Conservation (phyloP, 1,140 invertebrate genomes). For the Meloidogyne chitwoodi region DNA sequence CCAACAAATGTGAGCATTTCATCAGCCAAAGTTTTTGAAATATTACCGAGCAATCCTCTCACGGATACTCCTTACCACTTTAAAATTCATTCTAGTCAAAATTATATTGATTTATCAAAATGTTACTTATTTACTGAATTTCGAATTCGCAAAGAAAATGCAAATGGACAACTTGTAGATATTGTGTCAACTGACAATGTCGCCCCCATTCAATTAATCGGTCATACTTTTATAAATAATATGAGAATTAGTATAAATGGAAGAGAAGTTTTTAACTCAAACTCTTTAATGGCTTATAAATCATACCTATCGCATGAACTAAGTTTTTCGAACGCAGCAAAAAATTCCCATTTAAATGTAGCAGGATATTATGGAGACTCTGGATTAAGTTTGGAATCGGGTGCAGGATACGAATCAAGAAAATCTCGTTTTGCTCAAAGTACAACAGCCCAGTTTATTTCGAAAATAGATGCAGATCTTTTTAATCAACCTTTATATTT, state of each 20-base stretch:
- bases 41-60: no score
- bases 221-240: background rate
- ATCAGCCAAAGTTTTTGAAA: no score
- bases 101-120: background rate
- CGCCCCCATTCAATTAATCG: background rate
- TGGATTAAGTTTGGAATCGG: background rate
- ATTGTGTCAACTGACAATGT: background rate
- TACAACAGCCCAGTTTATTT: background rate
- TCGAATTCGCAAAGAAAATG: background rate
- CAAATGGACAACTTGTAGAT: background rate
- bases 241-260: slow-evolving; percentile 1
- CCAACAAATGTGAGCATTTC: no score
- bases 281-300: slow-evolving; percentile 4
- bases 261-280: slow-evolving; percentile 3
- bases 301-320: background rate
- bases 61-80: background rate
- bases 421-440: background rate
- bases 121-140: background rate
- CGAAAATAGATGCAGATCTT: background rate
- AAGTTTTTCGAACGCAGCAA: background rate
- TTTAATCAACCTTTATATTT: slow-evolving; percentile 9
- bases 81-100: background rate
- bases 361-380: background rate
- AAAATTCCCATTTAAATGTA: background rate
- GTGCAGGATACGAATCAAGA: background rate